phyloP scores from a whole-genome alignment of 2,797 vertebrate genomes.

The Mustela erminea region DNA sequence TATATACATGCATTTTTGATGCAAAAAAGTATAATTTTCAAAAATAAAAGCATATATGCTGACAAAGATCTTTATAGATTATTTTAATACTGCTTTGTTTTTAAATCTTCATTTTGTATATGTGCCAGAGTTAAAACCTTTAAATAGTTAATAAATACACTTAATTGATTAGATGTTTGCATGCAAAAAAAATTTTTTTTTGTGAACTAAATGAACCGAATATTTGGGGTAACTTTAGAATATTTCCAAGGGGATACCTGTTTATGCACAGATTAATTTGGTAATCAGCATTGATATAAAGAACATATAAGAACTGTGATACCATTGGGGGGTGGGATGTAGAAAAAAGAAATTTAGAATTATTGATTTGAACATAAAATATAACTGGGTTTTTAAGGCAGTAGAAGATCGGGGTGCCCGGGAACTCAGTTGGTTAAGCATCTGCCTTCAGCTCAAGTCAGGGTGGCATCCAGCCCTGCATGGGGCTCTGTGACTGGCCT shows the following conservation, averaged over 20 bases:
- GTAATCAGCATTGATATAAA: constrained; percentile 58
- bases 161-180: constrained; percentile 4
- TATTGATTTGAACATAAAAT: constrained; percentile 9
- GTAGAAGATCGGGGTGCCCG: background rate
- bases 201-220: constrained; percentile 45
- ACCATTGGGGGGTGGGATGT: background rate
- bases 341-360: constrained; percentile 28
- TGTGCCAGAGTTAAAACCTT: background rate
- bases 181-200: background rate
- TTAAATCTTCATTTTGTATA: background rate
- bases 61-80: background rate
- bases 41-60: constrained; percentile 15
- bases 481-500: background rate
- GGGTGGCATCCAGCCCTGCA: background rate
- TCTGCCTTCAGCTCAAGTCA: background rate
- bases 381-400: constrained; percentile 18
- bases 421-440: background rate
- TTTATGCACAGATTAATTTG: constrained; percentile 55
- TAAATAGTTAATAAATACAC: constrained; percentile 44
- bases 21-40: background rate
- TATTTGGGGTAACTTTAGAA: constrained; percentile 36
- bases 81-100: constrained; percentile 23
- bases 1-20: background rate
- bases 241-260: background rate
- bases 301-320: background rate